Evolutionary conservation across 2,888 invertebrate species (phyloP).

Genomic region (Phania funesta): DNA sequence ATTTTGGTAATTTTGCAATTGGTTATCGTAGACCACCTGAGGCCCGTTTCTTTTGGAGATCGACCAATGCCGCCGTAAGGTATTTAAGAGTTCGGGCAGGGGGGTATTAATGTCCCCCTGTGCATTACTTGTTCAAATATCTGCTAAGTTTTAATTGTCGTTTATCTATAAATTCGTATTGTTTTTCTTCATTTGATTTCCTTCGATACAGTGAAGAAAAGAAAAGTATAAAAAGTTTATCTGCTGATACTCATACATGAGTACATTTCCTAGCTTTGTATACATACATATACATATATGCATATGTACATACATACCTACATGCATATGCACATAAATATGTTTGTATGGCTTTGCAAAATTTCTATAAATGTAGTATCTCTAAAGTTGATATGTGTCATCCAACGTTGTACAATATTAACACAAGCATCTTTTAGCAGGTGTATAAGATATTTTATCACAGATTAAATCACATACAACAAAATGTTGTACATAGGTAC

Average conservation of each 20-base stretch:
- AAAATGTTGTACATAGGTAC: conserved; percentile 12
- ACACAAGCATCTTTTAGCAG: conserved; percentile 61
- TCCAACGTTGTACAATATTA: conserved; percentile 59
- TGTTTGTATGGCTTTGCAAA: neutral
- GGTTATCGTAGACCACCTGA: no score
- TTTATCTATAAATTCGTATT: neutral
- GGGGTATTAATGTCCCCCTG: no score
- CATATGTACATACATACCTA: neutral
- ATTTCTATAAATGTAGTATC: conserved; percentile 25
- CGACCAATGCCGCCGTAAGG: no score
- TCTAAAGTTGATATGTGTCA: conserved; percentile 66
- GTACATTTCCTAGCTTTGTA: no score
- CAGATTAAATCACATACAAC: conserved; percentile 64
- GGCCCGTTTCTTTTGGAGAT: no score
- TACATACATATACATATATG: no score
- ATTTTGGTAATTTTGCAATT: no score
- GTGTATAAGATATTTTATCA: conserved; percentile 67
- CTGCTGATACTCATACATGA: neutral
- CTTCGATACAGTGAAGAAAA: neutral
- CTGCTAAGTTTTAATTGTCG: neutral
- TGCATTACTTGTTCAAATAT: neutral
- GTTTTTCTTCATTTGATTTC: neutral
- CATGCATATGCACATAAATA: neutral
- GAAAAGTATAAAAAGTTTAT: neutral
- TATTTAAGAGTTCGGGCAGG: no score